Conservation (phyloP, 2,113 vertebrate genomes). For the Myxocyprinus asiaticus region DNA sequence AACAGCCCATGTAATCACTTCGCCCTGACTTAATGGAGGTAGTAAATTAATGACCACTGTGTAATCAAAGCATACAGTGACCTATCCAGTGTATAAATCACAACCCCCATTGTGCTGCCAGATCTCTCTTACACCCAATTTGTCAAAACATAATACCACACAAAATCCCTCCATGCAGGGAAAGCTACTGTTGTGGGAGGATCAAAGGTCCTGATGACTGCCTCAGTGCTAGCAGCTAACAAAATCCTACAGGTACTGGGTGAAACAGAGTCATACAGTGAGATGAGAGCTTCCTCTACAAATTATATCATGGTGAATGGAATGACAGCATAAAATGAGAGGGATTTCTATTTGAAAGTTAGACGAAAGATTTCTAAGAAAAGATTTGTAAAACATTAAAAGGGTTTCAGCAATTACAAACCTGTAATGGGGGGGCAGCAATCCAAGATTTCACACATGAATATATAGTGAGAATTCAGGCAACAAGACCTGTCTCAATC, state of each 20-base stretch:
- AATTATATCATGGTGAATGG: no score
- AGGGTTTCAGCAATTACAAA: no score
- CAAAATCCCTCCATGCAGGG: constrained; percentile 52
- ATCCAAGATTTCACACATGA: no score
- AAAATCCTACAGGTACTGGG: not conserved
- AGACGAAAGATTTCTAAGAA: no score
- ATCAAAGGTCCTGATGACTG: constrained; percentile 63
- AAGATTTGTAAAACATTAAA: no score
- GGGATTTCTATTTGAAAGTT: no score
- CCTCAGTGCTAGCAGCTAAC: constrained; percentile 33
- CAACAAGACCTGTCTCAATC: no score
- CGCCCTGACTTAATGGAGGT: constrained; percentile 47
- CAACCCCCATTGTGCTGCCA: constrained; percentile 68
- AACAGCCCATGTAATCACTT: constrained; percentile 40
- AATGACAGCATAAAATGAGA: no score
- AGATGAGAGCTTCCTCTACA: not conserved
- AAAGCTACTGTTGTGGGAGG: constrained; percentile 63
- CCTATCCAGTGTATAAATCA: constrained; percentile 76
- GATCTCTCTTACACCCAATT: constrained; percentile 74
- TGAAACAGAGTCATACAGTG: not conserved
- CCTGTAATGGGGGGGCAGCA: no score
- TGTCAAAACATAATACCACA: constrained; percentile 63
- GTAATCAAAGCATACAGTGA: constrained; percentile 60
- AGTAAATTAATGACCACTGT: constrained; percentile 47
- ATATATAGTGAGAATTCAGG: no score